These are phyloP conservation scores for Cotesia congregata DNA, from an alignment of 2,888 invertebrate genomes.

Conservation along the genomic window DNA sequence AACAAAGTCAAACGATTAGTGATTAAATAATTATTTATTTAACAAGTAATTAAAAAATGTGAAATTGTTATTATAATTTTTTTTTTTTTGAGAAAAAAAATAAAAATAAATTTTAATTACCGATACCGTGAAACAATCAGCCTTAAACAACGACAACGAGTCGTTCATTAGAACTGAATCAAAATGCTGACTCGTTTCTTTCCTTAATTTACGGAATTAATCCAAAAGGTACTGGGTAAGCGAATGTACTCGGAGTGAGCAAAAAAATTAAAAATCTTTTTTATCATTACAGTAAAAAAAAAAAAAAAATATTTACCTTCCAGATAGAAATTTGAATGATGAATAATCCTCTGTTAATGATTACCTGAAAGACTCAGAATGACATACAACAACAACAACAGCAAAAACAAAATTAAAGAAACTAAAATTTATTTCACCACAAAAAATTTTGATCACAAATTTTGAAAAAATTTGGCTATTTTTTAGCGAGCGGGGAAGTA, in stretches of 20 bases:
- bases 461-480: background rate
- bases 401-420: background rate
- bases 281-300: background rate
- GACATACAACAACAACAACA: slow-evolving; percentile 2
- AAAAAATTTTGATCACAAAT: background rate
- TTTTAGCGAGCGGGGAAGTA: background rate
- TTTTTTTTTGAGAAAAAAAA: background rate
- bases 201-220: slow-evolving; percentile 17
- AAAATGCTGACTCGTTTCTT: slow-evolving; percentile 39
- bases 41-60: background rate
- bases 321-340: background rate
- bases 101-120: slow-evolving; percentile 37
- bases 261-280: slow-evolving; percentile 19
- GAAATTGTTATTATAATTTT: background rate
- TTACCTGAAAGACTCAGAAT: background rate
- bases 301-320: slow-evolving; percentile 21
- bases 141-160: slow-evolving; percentile 43
- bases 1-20: slow-evolving; percentile 4
- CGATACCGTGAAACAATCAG: slow-evolving; percentile 35
- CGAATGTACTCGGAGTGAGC: slow-evolving; percentile 12
- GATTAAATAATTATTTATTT: background rate
- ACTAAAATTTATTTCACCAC: slow-evolving; percentile 9
- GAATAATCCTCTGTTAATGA: background rate
- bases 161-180: slow-evolving; percentile 41
- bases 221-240: slow-evolving; percentile 29